Base-by-base conservation (phyloP, 2,797 vertebrate genomes). In the Adelosebastes latens region DNA sequence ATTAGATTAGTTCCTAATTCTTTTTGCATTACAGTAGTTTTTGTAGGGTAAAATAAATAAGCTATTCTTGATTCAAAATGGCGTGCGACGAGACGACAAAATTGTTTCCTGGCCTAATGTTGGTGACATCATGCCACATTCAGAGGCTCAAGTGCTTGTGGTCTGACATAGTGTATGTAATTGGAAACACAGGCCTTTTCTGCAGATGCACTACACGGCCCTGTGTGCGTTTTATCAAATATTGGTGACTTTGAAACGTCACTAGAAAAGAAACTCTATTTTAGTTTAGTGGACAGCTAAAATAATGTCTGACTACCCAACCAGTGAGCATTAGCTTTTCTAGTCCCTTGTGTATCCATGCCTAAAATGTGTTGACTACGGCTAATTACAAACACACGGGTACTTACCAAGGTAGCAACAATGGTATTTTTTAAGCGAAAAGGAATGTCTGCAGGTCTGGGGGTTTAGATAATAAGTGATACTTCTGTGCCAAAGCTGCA, bases 61-160 rank as follows among this genome's bases (percentile, higher is more conserved):
- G 24, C 27, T 77, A 66, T 87, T 67, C 58, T 58, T 64, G 52
- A 77, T 31, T 62, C 25, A 71, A 77, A 82, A 73, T 68, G 75
- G 75, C 68, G 67, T 74, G 63, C 60, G 68, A 85, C 34, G 12
- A 72, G 72, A 78, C 52, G 55, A 16, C 25, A 39, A 83, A 88
- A 79, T 83, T 62, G 88, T 88, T 88, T 90, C 88, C 92, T 75
- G 81, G 75, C 81, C 80, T 73, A 73, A 70, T 53, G 79, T 74
- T 49, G 80, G 79, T 94, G 94, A 96, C 92, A 90, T 93, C 94
- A 94, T 90, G 58, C 80, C 86, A 85, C 87, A 88, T 92, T 88
- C 89, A 81, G 79, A 55, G 81, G 53, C 79, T 59, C 16, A 79
- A 75, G 73, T 83, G 76, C 81, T 73, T 89, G 89, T 77, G 84